Conservation (phyloP, 2,113 vertebrate genomes). For the Mungos mungo region DNA sequence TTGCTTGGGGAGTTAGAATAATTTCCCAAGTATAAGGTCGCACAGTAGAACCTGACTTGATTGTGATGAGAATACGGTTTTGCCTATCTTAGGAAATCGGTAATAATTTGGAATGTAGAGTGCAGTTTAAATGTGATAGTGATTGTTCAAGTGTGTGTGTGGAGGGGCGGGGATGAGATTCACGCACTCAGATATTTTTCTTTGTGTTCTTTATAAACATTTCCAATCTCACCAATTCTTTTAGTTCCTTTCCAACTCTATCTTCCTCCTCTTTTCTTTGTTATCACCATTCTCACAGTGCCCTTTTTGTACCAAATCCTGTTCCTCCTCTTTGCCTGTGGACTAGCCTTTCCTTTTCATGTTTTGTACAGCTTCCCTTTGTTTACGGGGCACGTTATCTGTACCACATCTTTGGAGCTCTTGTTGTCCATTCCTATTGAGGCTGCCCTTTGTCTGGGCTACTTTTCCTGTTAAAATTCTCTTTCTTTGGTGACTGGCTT, state of each 20-base stretch:
- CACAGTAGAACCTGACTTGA: neutral
- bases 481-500: slow-evolving; percentile 54
- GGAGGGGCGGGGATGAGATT: rapidly evolving
- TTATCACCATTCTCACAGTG: neutral
- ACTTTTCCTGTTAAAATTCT: neutral
- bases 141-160: neutral
- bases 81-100: neutral
- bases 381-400: neutral
- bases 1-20: neutral
- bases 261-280: neutral
- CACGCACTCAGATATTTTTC: neutral
- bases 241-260: neutral
- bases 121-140: neutral
- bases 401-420: neutral
- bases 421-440: slow-evolving; percentile 8
- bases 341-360: neutral
- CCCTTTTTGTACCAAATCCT: neutral
- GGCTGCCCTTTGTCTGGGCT: neutral
- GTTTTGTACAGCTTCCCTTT: neutral
- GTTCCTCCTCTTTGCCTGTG: neutral
- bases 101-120: neutral
- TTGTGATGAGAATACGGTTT: neutral
- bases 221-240: neutral
- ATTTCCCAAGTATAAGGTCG: neutral
- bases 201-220: neutral